Evolutionary conservation across 2,888 invertebrate species (phyloP).

Genomic region (Lasioglossum pauxillum): DNA sequence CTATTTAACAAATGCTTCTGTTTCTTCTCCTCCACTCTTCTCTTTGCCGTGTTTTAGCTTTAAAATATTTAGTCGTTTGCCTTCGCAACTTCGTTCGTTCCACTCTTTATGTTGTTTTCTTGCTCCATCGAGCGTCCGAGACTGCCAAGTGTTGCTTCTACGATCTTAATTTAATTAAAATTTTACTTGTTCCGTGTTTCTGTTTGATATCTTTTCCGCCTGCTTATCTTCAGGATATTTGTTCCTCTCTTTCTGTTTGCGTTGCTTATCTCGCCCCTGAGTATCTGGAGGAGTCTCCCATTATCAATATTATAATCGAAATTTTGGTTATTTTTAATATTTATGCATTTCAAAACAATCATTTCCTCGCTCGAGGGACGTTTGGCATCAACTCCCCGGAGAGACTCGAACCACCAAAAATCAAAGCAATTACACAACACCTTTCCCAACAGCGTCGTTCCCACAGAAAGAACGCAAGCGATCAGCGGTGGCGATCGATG

Average conservation of each 20-base stretch:
- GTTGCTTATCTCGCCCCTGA: no score
- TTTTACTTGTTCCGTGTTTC: not conserved
- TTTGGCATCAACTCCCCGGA: no score
- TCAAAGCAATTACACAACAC: not conserved
- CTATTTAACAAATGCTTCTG: not conserved
- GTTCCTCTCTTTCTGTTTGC: no score
- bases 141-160: not conserved
- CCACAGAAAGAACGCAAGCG: not conserved
- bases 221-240: not conserved
- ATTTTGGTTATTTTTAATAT: no score
- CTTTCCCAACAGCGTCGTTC: not conserved
- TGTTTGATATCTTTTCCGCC: not conserved
- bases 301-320: no score
- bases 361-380: no score
- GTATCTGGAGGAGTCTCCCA: no score
- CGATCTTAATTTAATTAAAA: not conserved
- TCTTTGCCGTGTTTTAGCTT: not conserved
- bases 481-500: not conserved
- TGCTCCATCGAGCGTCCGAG: no score
- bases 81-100: not conserved
- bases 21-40: not conserved
- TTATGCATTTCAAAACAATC: no score
- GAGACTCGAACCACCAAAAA: not conserved
- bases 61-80: not conserved
- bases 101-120: not conserved